Conservation (phyloP, 1,140 invertebrate genomes). For the Micrasema minimum region DNA sequence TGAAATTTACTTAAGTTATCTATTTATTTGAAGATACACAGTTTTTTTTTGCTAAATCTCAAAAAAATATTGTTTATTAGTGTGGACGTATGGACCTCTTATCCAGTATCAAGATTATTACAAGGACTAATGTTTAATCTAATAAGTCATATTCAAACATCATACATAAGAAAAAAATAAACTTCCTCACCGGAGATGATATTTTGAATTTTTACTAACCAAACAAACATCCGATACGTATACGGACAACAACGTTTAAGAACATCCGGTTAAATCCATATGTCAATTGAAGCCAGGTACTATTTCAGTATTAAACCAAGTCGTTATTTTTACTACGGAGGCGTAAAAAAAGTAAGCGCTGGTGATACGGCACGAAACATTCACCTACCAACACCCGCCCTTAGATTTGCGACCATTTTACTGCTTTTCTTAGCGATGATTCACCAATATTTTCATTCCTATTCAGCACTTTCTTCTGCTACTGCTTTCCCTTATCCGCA, state of each 20-base stretch:
- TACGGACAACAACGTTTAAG: too few species aligned
- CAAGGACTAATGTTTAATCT: neutral
- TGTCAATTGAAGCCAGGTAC: slow-evolving; percentile 49
- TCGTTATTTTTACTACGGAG: slow-evolving; percentile 47
- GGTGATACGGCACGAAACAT: slow-evolving; percentile 50
- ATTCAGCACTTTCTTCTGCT: too few species aligned
- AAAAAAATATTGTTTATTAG: too few species aligned
- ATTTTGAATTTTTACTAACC: too few species aligned
- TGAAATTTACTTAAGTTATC: too few species aligned
- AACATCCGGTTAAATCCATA: slow-evolving; percentile 28
- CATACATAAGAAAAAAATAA: neutral
- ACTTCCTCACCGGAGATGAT: too few species aligned
- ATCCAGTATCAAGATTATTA: too few species aligned
- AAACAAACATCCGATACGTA: too few species aligned
- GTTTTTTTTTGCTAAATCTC: too few species aligned
- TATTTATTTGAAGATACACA: too few species aligned
- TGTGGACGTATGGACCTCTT: neutral
- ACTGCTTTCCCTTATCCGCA: too few species aligned
- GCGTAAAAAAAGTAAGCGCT: slow-evolving; percentile 51
- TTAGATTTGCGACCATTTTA: neutral
- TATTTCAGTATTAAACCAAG: slow-evolving; percentile 44
- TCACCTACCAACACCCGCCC: neutral
- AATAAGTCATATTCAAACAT: neutral
- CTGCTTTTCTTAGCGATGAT: neutral
- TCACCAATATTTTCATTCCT: too few species aligned